Evolutionary conservation across 2,888 invertebrate species (phyloP).

Genomic region (Tuta absoluta): DNA sequence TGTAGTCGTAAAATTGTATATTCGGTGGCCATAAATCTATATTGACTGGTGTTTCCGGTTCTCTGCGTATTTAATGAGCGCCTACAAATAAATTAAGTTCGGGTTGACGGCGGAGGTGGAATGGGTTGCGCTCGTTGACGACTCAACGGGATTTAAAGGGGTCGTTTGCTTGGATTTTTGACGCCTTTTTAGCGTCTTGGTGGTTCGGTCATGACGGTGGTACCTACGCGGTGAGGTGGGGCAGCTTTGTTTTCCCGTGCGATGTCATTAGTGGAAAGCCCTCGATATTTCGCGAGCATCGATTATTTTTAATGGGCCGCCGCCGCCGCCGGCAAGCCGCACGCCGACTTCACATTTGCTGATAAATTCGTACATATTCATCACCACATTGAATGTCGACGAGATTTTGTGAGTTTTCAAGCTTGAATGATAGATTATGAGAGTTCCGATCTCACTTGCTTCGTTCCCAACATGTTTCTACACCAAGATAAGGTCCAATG

Average conservation of each 20-base stretch:
- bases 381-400: constrained; percentile 6
- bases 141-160: too few relatives aligned
- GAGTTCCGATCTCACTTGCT: background rate
- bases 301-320: constrained; percentile 79
- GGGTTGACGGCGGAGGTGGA: constrained; percentile 14
- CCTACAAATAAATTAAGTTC: constrained; percentile 28
- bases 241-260: constrained; percentile 71
- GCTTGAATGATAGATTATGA: background rate
- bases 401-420: constrained; percentile 4
- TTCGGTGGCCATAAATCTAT: constrained; percentile 33
- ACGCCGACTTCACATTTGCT: constrained; percentile 36
- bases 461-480: too few relatives aligned
- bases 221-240: constrained; percentile 1
- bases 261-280: constrained; percentile 78
- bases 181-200: constrained; percentile 20
- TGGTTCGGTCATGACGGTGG: background rate
- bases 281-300: constrained; percentile 77
- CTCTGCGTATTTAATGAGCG: constrained; percentile 28
- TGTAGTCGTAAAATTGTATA: constrained; percentile 59
- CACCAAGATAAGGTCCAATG: too few relatives aligned
- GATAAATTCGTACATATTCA: constrained; percentile 8
- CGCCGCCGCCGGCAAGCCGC: constrained; percentile 59
- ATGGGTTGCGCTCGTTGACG: constrained; percentile 19
- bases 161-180: constrained; percentile 27
- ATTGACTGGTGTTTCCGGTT: constrained; percentile 24